Conservation (phyloP, 2,888 invertebrate species). For the Agrochola circellaris region DNA sequence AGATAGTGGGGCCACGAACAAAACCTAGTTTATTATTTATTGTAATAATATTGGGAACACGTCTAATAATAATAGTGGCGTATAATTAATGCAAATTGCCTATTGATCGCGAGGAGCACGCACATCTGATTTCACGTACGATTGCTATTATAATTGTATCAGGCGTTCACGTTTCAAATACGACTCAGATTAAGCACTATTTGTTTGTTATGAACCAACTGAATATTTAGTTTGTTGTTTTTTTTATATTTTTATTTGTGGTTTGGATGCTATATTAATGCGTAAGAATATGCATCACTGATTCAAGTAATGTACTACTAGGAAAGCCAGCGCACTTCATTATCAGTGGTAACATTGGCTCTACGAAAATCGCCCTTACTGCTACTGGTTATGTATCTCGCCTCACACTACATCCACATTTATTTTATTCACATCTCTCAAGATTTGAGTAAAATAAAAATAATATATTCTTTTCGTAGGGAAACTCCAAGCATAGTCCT, state of each 20-base stretch:
- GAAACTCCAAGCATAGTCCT: too few relatives aligned
- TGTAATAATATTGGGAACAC: slow-evolving; percentile 56
- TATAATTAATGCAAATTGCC: slow-evolving; percentile 69
- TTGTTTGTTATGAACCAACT: slow-evolving; percentile 47
- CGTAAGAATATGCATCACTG: neutral
- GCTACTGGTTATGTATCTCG: too few relatives aligned
- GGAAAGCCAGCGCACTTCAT: neutral
- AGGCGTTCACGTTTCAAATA: slow-evolving; percentile 58
- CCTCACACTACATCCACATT: neutral
- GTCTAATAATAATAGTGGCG: slow-evolving; percentile 51
- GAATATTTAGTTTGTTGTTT: slow-evolving; percentile 17
- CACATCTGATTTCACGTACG: slow-evolving; percentile 62
- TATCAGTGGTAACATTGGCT: neutral
- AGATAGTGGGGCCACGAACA: slow-evolving; percentile 53
- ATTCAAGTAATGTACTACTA: neutral
- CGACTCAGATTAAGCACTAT: slow-evolving; percentile 36
- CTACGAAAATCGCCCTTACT: neutral
- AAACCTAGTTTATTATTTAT: slow-evolving; percentile 65
- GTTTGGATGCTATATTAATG: neutral
- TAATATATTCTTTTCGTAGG: too few relatives aligned
- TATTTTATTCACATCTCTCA: neutral
- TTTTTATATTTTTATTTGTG: neutral
- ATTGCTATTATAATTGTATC: slow-evolving; percentile 64
- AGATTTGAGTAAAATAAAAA: neutral
- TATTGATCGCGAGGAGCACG: slow-evolving; percentile 64